Base-by-base conservation (phyloP, 1,140 invertebrate genomes). In the Ips typographus region DNA sequence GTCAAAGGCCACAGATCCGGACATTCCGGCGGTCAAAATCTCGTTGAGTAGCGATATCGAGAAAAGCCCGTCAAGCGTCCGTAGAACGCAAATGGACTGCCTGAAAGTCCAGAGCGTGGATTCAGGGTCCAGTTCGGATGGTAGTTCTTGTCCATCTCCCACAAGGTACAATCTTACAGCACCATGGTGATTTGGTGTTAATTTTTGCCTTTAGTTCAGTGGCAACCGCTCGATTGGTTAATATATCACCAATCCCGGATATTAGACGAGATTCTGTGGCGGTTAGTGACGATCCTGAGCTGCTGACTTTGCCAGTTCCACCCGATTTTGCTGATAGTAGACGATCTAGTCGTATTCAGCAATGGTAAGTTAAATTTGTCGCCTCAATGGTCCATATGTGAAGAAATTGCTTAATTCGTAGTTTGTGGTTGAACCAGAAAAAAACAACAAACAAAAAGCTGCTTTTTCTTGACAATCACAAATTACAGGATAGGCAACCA, bases 251-350 rank as follows among this genome's bases (percentile, higher is more conserved):
- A 5, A 82, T 90, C 75, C 88, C 89, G 2, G 87, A 89, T 80
- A 78, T 87, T 3, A 82, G 89, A 41, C 82, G 88, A 64, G 88
- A 89, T 73, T 90, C 89, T 5, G 83, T 63, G 40, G 52, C 51
- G 3, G 40, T 85, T 55, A 68, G 84, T 47, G 87, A 88, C 3
- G 78, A 78, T 65, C 58, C 73, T 2, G 77, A 77, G 59, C 57
- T 80, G 36, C 68, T 79, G 38, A 74, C 77, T 22, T 79, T 90
- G 53, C 90, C 90, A 1, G 90, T 89, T 40, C 91, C 91, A 7
- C 86, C 87, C 47, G 89, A 90, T 74, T 92, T 92, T 78, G 90
- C 90, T 3, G 90, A 91, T 70, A 85, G 85, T 70, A 85, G 89
- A 73, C 83, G 89, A 58, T 85, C 78, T 2, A 80, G 78, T 51